These are phyloP conservation scores for Hipparchia sbordonii DNA, from an alignment of 2,888 invertebrate genomes.

Conservation along the genomic window DNA sequence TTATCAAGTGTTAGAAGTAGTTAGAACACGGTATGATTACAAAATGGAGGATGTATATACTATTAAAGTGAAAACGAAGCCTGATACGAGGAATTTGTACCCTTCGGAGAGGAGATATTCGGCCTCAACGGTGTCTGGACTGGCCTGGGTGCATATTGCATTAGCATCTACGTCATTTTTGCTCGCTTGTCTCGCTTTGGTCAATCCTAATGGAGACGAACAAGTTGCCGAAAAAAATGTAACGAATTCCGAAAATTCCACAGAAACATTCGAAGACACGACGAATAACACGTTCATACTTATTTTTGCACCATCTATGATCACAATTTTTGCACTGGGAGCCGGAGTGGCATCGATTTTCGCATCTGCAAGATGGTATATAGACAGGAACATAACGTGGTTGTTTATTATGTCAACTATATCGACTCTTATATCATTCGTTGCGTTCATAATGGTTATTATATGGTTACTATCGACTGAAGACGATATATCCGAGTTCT, in stretches of 20 bases:
- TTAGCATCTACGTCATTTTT: conserved; percentile 83
- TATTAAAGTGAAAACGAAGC: conserved; percentile 85
- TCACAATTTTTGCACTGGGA: conserved; percentile 76
- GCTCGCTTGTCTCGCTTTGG: conserved; percentile 79
- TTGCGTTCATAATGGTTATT: conserved; percentile 68
- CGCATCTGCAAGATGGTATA: conserved; percentile 86
- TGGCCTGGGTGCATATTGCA: conserved; percentile 84
- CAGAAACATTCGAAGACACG: conserved; percentile 33
- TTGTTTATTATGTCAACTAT: conserved; percentile 82
- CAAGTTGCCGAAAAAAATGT: conserved; percentile 27
- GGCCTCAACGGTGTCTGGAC: conserved; percentile 85
- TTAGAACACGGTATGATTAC: conserved; percentile 46
- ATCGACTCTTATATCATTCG: conserved; percentile 77
- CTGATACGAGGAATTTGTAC: conserved; percentile 82
- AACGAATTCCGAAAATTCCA: conserved; percentile 40
- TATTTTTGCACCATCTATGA: conserved; percentile 75
- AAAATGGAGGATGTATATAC: conserved; percentile 87
- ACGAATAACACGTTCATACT: conserved; percentile 57
- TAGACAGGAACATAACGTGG: conserved; percentile 85
- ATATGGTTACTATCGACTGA: conserved; percentile 70
- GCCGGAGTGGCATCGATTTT: conserved; percentile 82
- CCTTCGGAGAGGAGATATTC: conserved; percentile 87
- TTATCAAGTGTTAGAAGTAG: conserved; percentile 9
- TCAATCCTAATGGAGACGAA: conserved; percentile 56
- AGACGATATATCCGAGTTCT: conserved; percentile 65